A percentile compares a stretch with the other conserved stretches of the same genome.
Evolutionary conservation across 35 echinoderm and acorn worm species (phyloP).

Genomic region (Hemicentrotus pulcherrimus): DNA sequence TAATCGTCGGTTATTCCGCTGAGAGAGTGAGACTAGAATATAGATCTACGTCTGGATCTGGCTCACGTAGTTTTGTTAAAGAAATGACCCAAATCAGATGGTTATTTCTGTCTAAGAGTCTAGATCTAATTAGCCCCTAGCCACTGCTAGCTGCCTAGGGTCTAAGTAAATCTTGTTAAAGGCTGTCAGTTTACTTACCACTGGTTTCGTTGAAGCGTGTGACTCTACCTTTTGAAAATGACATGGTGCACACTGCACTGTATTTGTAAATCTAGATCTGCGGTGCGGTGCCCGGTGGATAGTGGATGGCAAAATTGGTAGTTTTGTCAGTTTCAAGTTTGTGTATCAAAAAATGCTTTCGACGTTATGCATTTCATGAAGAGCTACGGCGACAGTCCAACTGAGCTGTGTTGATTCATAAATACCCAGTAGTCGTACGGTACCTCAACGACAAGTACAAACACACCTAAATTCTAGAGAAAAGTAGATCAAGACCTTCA

Average conservation of each 20-base stretch:
- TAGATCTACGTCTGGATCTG: too few relatives aligned
- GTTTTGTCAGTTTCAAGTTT: background rate
- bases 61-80: too few relatives aligned
- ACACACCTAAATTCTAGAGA: background rate
- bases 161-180: background rate
- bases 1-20: too few relatives aligned
- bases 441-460: too few relatives aligned
- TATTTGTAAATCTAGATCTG: too few relatives aligned
- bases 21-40: background rate
- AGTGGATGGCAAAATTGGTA: too few relatives aligned
- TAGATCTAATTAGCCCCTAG: background rate
- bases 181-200: background rate
- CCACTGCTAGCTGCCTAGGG: too few relatives aligned
- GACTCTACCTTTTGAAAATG: background rate
- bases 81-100: too few relatives aligned
- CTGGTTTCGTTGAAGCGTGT: background rate
- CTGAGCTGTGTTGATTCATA: background rate
- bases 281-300: background rate
- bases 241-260: background rate
- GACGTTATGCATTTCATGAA: background rate
- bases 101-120: background rate
- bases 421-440: too few relatives aligned
- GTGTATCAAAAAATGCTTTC: background rate
- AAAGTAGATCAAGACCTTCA: too few relatives aligned
- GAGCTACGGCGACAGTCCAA: background rate